Base-by-base conservation (phyloP, 2,113 vertebrate species). In the Mustela lutreola region DNA sequence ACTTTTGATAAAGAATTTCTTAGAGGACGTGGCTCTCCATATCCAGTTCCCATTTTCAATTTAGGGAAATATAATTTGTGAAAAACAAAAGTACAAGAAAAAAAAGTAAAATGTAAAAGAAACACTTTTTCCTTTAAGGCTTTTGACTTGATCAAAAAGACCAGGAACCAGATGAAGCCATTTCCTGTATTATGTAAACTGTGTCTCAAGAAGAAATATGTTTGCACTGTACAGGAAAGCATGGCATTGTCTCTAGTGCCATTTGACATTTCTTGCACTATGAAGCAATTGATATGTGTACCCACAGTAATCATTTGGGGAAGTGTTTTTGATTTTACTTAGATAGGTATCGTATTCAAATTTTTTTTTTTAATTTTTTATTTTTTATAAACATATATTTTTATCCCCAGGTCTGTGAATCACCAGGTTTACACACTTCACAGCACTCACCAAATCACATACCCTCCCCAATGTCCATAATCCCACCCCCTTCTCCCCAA, bases 311-410 rank as follows among this genome's bases (percentile, higher is more conserved):
- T 63, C 95, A 48, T 94, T 98, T 87, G 89, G 86, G 96, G 98
- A 98, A 98, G 97, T 98, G 98, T 89, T 91, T 97, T 98, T 96
- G 79, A 80, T 97, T 98, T 98, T 98, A 78, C 97, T 97, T 95
- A 58, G 97, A 96, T 97, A 98, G 98, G 96, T 90, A 91, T 42
- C 96, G 92, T 80, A 98, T 98, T 98, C 65, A 45, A 65, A 94
- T 98, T 98, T 97, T 86, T n/a, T n/a, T n/a, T n/a, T n/a, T n/a
- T n/a, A n/a, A n/a, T n/a, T n/a, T n/a, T n/a, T n/a, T n/a, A n/a
- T n/a, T n/a, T n/a, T n/a, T n/a, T n/a, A n/a, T n/a, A n/a, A n/a
- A n/a, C n/a, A n/a, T n/a, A n/a, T n/a, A n/a, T n/a, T n/a, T n/a
- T n/a, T n/a, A n/a, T n/a, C n/a, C n/a, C n/a, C n/a, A n/a, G n/a